These are phyloP conservation scores for Pyrochroa serraticornis DNA, from an alignment of 2,888 invertebrate species.

Conservation along the genomic window DNA sequence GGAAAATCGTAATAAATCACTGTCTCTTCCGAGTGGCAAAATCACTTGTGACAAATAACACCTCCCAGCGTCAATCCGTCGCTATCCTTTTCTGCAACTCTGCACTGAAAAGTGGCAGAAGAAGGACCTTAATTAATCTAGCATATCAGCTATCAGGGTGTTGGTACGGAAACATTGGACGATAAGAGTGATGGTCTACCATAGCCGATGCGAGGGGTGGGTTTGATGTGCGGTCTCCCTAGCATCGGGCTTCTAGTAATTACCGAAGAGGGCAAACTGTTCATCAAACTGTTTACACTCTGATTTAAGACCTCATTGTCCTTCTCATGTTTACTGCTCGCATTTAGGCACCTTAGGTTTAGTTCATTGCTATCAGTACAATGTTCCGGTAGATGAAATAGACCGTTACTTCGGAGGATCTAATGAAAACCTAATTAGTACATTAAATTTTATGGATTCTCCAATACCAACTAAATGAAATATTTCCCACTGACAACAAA, in stretches of 20 bases:
- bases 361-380: constrained; percentile 10
- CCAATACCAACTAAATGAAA: background rate
- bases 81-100: constrained; percentile 9
- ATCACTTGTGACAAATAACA: constrained; percentile 22
- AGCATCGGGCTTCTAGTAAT: constrained; percentile 34
- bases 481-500: background rate
- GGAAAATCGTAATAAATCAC: constrained; percentile 14
- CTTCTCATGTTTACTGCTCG: constrained; percentile 20
- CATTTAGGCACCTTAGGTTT: constrained; percentile 19
- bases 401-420: background rate
- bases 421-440: background rate
- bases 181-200: constrained; percentile 35
- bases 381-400: constrained; percentile 1
- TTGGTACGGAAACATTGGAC: constrained; percentile 20
- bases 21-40: constrained; percentile 10
- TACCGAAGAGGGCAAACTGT: constrained; percentile 36
- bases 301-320: constrained; percentile 29
- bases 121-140: constrained; percentile 35
- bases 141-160: constrained; percentile 27
- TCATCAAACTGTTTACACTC: constrained; percentile 42
- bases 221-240: constrained; percentile 35
- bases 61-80: constrained; percentile 7
- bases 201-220: constrained; percentile 12
- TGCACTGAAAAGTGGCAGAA: constrained; percentile 12
- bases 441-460: background rate